These are phyloP conservation scores for Phataginus tricuspis DNA, from an alignment of 2,797 vertebrate species.

Conservation along the genomic window DNA sequence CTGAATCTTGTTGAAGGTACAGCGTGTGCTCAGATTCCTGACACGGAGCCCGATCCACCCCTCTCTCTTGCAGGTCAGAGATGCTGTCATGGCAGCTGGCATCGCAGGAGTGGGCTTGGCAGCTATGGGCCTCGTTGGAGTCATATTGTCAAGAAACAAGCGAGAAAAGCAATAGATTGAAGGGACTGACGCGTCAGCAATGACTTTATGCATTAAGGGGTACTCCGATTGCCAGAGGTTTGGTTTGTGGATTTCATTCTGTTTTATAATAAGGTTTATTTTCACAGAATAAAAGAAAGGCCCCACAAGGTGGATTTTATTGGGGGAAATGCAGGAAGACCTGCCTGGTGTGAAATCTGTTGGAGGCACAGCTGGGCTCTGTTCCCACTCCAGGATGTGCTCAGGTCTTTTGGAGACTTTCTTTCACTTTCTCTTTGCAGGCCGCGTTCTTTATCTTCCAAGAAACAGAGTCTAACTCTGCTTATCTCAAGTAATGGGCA, in stretches of 20 bases:
- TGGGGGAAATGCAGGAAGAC: neutral
- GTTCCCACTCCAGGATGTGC: neutral
- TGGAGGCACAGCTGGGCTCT: neutral
- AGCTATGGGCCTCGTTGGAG: constrained; percentile 53
- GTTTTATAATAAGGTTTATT: constrained; percentile 58
- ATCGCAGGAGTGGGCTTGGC: constrained; percentile 56
- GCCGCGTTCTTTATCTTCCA: neutral
- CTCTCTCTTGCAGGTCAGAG: constrained; percentile 74
- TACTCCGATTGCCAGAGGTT: constrained; percentile 1
- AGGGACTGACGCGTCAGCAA: neutral
- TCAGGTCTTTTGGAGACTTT: neutral
- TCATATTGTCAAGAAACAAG: constrained; percentile 65
- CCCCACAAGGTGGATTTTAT: neutral
- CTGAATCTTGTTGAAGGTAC: too few relatives aligned
- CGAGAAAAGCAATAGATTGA: constrained; percentile 67
- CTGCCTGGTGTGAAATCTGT: neutral
- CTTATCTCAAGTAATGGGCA: neutral
- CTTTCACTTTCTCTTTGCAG: neutral
- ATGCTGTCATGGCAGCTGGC: neutral
- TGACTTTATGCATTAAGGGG: neutral
- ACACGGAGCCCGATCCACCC: neutral
- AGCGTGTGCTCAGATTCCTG: neutral
- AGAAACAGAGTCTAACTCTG: neutral
- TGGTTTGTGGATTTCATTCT: constrained; percentile 33
- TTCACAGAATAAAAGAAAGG: constrained; percentile 63